phyloP scores from a whole-genome alignment of 2,113 vertebrate genomes.

The Eudyptes chrysolophus region DNA sequence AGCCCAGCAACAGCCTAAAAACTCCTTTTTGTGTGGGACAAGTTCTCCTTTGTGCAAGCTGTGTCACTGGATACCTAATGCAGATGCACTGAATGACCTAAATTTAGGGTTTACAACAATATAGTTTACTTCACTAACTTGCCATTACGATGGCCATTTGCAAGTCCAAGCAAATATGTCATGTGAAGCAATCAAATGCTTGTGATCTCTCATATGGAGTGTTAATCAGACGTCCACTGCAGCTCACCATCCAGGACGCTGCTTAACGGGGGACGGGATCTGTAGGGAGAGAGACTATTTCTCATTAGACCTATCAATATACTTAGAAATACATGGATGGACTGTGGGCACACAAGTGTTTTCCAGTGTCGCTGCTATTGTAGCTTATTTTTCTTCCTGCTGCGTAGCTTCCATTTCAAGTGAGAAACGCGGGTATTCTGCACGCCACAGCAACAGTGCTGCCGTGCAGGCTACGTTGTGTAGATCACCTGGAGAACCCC shows the following conservation, averaged over 20 bases:
- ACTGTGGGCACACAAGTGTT: neutral
- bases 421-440: neutral
- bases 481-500: neutral
- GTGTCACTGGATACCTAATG: neutral
- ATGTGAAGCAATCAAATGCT: neutral
- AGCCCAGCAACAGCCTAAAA: neutral
- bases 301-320: neutral
- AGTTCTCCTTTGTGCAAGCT: neutral
- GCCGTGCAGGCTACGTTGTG: fast-evolving
- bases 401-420: neutral
- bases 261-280: no score
- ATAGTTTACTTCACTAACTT: neutral
- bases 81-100: neutral
- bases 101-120: neutral
- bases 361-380: neutral
- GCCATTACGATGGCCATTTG: neutral
- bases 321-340: neutral
- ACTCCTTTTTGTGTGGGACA: neutral
- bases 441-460: neutral
- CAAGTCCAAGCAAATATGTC: neutral
- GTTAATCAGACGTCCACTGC: neutral
- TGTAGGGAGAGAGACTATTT: neutral
- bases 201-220: neutral
- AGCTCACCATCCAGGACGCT: neutral
- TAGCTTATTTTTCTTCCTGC: neutral